Evolutionary conservation across 2,113 vertebrate genomes (phyloP), one percentile per base, ranked within the genome.

Genomic region (Gadus macrocephalus): DNA sequence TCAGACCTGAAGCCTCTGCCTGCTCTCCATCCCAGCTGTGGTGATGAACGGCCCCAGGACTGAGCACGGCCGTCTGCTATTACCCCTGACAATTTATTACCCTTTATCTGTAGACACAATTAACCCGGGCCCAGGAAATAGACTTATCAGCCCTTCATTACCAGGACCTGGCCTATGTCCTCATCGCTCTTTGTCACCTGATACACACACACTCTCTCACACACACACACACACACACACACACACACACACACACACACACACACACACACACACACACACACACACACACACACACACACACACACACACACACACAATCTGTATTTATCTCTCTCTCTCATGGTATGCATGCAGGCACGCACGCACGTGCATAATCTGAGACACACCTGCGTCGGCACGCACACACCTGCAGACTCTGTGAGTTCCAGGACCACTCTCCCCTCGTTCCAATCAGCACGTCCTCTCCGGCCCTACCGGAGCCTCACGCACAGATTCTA

Each of bases 131-230:
- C 84, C 76, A 79, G 81, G 81, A 89, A 88, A 87, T 83, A 84
- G 83, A 88, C 86, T 90, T 90, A 89, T 88, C 89, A 88, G 87
- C 86, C 89, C 83, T 87, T 90, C 85, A 90, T 90, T 88, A 89
- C 84, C 72, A 85, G 78, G 80, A 83, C 81, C 81, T 83, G 83
- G 83, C 76, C 75, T 82, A 85, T 90, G 88, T 85, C 73, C 85
- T 77, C 85, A 89, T 87, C 77, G 75, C 58, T 90, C 88, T 81
- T 78, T 88, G 89, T 88, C 89, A 90, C 74, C 77, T 88, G 76
- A 80, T 20, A 19, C 66, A 62, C 74, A 65, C 35, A 66, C 69
- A 71, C 68, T 49, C 61, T 58, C 67, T 55, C 58, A 31, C 65
- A 25, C 66, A 60, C 71, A 38, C 65, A 77, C 77, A 38, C 35